Percentiles rank a stretch among this genome's conserved stretches.
Evolutionary conservation across 2,888 invertebrate genomes (phyloP).

Genomic region (Harpalus rufipes): DNA sequence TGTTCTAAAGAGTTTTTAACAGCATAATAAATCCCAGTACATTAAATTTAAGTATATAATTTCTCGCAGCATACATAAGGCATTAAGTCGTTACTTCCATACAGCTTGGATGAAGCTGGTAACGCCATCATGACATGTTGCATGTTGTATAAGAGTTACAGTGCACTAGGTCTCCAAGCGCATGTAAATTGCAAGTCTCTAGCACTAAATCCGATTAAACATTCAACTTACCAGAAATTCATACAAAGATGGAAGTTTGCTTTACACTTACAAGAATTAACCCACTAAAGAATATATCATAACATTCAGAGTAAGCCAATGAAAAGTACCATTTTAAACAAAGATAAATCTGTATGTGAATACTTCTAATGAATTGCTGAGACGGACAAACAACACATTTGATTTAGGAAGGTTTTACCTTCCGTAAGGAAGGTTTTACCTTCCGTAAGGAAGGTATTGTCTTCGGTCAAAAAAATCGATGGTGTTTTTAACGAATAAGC

Average conservation of each 20-base stretch:
- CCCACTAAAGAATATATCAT: no score
- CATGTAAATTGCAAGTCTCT: conserved; percentile 32
- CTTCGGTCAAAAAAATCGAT: no score
- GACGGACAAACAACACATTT: no score
- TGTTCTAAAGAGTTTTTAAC: conserved; percentile 25
- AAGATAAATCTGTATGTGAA: no score
- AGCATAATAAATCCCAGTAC: conserved; percentile 23
- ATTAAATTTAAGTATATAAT: conserved; percentile 47
- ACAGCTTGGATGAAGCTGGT: not conserved
- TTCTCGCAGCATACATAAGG: conserved; percentile 21
- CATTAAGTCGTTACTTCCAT: conserved; percentile 34
- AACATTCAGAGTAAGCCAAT: no score
- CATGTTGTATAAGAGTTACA: conserved; percentile 16
- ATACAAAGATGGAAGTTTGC: not conserved
- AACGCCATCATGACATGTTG: conserved; percentile 38
- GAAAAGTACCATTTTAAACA: no score
- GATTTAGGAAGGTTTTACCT: no score
- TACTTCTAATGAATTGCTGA: no score
- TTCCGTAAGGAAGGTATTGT: no score
- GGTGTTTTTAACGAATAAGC: no score
- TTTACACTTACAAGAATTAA: not conserved
- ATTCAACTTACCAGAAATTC: not conserved
- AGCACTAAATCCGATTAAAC: not conserved
- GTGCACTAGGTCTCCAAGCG: conserved; percentile 5
- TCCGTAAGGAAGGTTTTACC: no score